Evolutionary conservation across 2,113 vertebrate genomes (phyloP), one percentile per base, ranked within the genome.

Genomic region (Neogobius melanostomus): DNA sequence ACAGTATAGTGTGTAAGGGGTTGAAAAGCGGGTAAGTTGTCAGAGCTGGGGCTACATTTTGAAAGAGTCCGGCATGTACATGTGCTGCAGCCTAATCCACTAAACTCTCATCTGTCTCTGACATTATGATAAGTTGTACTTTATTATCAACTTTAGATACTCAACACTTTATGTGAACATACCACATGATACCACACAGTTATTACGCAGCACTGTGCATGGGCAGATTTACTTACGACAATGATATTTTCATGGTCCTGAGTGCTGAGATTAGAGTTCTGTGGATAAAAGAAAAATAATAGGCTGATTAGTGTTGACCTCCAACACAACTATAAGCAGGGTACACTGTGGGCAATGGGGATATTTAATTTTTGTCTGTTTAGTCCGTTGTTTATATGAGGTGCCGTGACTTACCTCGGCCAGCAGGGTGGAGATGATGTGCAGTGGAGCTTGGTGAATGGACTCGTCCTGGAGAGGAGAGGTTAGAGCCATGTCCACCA

Each of bases 211-310:
- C 7, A 12, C 7, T 5, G n/a, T 59, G 56, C 56, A 62, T 51
- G 14, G n/a, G 15, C 0, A 63, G 28, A 36, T 60, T 74, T 36
- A 78, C 97, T 96, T 87, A 99, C 98, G 96, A 98, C 95, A 56
- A 99, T 99, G 89, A 99, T 99, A 94, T 95, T 98, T 92, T 99
- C 98, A 1, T 99, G 97, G 84, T 99, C 98, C 92, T 98, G 96
- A 88, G 96, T 83, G 74, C 95, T 98, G 92, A 99, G 93, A 81
- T 94, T 98, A 71, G 93, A 96, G 89, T 98, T 99, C 98, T 99
- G 91, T 60, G 72, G 43, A 49, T 17, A 48, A 43, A 63, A 52
- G 7, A 49, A 15, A 11, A 52, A 6, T 9, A 48, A 16, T 6
- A 21, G 17, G 46, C 49, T 8, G 14, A 8, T 44, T 14, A 61